phyloP scores from a whole-genome alignment of 2,113 vertebrate genomes.

The Scophthalmus maximus region DNA sequence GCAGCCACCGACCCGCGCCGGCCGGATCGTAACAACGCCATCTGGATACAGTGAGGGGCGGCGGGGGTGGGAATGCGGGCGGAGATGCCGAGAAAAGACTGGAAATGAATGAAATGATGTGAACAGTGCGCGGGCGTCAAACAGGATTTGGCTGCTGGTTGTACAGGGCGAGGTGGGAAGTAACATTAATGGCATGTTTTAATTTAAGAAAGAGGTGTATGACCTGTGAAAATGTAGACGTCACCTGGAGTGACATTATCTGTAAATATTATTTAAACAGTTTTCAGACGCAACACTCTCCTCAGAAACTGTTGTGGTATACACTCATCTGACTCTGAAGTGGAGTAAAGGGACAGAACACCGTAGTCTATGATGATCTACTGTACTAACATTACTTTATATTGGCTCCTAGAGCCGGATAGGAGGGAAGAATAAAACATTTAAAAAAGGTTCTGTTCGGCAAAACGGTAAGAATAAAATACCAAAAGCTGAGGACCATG shows the following conservation, averaged over 20 bases:
- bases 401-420: neutral
- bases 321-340: conserved; percentile 19
- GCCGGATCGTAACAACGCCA: conserved; percentile 90
- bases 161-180: conserved; percentile 6
- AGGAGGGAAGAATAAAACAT: neutral
- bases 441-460: conserved; percentile 69
- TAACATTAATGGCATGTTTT: conserved; percentile 30
- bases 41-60: conserved; percentile 95
- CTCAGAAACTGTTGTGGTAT: conserved; percentile 24
- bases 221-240: conserved; percentile 35
- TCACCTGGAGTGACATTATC: conserved; percentile 68
- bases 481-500: conserved; percentile 66
- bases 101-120: conserved; percentile 25
- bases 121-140: conserved; percentile 37
- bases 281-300: conserved; percentile 6
- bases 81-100: conserved; percentile 11
- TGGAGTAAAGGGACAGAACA: conserved; percentile 56
- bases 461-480: conserved; percentile 65
- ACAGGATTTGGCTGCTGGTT: conserved; percentile 62
- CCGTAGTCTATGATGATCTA: conserved; percentile 55
- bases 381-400: conserved; percentile 3
- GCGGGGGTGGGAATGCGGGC: neutral
- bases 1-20: conserved; percentile 86
- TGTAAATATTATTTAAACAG: conserved; percentile 75
- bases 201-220: conserved; percentile 43